Percentiles rank a stretch among this genome's conserved stretches.
Evolutionary conservation across 2,113 vertebrate species (phyloP).

Genomic region (Microcebus lehilahytsara): DNA sequence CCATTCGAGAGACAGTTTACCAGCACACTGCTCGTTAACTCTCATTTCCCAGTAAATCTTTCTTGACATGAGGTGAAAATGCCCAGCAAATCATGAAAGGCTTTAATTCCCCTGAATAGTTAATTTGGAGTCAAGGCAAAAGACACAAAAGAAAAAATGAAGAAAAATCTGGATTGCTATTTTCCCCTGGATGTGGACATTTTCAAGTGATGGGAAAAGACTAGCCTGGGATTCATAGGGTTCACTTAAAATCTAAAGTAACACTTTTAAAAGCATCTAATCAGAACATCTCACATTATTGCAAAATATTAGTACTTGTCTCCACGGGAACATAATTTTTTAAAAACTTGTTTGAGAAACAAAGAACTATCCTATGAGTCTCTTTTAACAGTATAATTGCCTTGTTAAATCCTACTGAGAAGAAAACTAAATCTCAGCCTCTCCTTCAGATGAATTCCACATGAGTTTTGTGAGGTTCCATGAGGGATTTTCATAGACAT

Average conservation of each 20-base stretch:
- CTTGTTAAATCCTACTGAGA: not conserved
- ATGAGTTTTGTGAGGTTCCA: not conserved
- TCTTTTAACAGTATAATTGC: not conserved
- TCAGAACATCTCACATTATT: not conserved
- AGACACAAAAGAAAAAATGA: not conserved
- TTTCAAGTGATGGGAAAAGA: not conserved
- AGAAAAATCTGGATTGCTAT: not conserved
- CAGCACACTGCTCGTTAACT: not conserved
- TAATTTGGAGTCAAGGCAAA: not conserved
- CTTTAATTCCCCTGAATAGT: not conserved
- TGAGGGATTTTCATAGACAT: not conserved
- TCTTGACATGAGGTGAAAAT: not conserved
- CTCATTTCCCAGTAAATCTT: not conserved
- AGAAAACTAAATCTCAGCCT: not conserved
- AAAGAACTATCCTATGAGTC: not conserved
- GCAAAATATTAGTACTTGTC: constrained; percentile 26
- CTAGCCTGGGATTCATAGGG: not conserved
- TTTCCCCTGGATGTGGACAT: not conserved
- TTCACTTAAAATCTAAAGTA: constrained; percentile 14
- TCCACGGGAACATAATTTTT: not conserved
- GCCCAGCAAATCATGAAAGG: not conserved
- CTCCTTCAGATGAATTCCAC: not conserved
- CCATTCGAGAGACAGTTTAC: not conserved
- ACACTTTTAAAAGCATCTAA: not conserved
- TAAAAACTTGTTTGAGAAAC: not conserved